A percentile compares a stretch with the other conserved stretches of the same genome.
These are phyloP conservation scores for Lycodopsis pacificus DNA, from an alignment of 2,797 vertebrate genomes.

Conservation along the genomic window DNA sequence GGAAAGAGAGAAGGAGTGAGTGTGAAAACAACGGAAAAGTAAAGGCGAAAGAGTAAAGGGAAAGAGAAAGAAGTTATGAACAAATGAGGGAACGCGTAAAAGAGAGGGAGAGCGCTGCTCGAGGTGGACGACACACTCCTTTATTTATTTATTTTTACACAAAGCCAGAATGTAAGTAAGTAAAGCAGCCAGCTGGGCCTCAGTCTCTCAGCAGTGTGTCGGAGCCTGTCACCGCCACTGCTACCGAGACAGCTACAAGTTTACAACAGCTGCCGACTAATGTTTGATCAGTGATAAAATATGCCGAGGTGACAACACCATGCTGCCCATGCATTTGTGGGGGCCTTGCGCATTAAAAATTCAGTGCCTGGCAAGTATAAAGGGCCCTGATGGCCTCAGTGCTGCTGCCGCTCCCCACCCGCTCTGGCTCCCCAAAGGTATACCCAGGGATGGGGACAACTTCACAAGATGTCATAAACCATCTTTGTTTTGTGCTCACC, in stretches of 20 bases:
- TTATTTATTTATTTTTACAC: constrained; percentile 76
- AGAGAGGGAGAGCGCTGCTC: constrained; percentile 28
- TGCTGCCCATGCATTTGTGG: constrained; percentile 91
- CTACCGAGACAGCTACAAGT: constrained; percentile 90
- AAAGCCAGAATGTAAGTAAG: constrained; percentile 75
- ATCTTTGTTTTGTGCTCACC: constrained; percentile 88
- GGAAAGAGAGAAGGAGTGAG: constrained; percentile 7
- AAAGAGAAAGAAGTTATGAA: constrained; percentile 33
- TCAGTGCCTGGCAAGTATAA: constrained; percentile 84
- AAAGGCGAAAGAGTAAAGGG: constrained; percentile 28
- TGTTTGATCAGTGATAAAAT: constrained; percentile 98
- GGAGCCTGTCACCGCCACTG: constrained; percentile 81
- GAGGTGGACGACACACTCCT: constrained; percentile 37
- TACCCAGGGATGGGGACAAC: constrained; percentile 85
- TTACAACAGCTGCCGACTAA: constrained; percentile 92
- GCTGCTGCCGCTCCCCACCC: constrained; percentile 54
- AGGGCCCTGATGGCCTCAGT: constrained; percentile 88
- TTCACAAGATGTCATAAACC: constrained; percentile 93
- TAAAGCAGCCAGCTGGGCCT: constrained; percentile 82
- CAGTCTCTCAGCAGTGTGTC: constrained; percentile 84
- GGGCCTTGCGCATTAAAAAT: constrained; percentile 91
- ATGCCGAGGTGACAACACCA: constrained; percentile 94
- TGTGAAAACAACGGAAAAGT: constrained; percentile 40
- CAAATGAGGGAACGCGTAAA: constrained; percentile 60
- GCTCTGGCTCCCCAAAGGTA: constrained; percentile 84